A percentile compares a stretch with the other conserved stretches of the same genome.
Conservation (phyloP, 2,888 invertebrate genomes). For the Phyllotreta striolata region DNA sequence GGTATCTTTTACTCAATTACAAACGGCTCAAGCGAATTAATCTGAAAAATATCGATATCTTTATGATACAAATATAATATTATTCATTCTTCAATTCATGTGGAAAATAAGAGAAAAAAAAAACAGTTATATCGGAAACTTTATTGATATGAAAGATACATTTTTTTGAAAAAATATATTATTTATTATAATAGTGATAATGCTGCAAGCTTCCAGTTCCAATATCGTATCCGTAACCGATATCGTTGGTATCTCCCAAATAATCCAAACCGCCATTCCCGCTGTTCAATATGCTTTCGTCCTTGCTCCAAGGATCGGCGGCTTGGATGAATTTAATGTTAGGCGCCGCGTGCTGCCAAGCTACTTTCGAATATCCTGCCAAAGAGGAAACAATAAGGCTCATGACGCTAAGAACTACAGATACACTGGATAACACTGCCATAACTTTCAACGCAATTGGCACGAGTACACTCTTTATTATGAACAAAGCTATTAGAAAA, state of each 20-base stretch:
- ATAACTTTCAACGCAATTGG: conserved; percentile 74
- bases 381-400: conserved; percentile 69
- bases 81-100: too few species aligned
- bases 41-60: too few species aligned
- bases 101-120: neutral
- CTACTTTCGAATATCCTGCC: conserved; percentile 64
- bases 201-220: conserved; percentile 7
- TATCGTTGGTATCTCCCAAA: neutral
- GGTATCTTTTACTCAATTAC: too few species aligned
- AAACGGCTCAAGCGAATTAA: too few species aligned
- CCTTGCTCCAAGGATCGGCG: conserved; percentile 60
- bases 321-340: conserved; percentile 53
- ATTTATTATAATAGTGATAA: conserved; percentile 24
- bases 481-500: conserved; percentile 68
- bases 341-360: conserved; percentile 29
- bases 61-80: too few species aligned
- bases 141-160: neutral
- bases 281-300: conserved; percentile 57
- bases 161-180: conserved; percentile 1
- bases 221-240: conserved; percentile 3
- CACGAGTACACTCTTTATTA: conserved; percentile 72
- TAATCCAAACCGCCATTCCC: conserved; percentile 13
- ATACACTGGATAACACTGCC: conserved; percentile 71
- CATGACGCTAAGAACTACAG: conserved; percentile 64
- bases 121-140: neutral